phyloP scores from a whole-genome alignment of 2,797 vertebrate species.

The Enteromius argenteus region DNA sequence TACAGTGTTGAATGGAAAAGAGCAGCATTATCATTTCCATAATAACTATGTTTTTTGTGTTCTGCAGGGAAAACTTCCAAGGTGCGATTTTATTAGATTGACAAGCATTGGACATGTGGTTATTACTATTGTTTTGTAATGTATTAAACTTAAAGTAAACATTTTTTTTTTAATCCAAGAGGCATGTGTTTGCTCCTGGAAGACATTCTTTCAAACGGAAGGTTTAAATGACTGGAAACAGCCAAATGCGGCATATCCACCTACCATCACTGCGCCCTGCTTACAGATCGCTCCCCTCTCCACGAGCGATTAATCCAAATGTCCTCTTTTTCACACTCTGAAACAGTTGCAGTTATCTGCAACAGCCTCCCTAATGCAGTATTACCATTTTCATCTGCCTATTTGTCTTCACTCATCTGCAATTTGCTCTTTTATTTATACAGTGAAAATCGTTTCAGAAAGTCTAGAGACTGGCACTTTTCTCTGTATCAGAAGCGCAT shows the following conservation, averaged over 20 bases:
- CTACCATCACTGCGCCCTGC: slow-evolving; percentile 8
- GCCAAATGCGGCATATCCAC: slow-evolving; percentile 38
- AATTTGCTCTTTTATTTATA: slow-evolving; percentile 48
- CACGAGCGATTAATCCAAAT: slow-evolving; percentile 48
- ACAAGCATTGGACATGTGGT: neutral
- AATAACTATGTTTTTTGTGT: neutral
- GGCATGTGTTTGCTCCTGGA: neutral
- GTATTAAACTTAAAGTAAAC: neutral
- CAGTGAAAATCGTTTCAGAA: slow-evolving; percentile 28
- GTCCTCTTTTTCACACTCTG: slow-evolving; percentile 31
- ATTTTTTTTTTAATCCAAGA: neutral
- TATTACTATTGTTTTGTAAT: neutral
- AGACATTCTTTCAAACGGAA: slow-evolving; percentile 3
- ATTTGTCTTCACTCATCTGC: slow-evolving; percentile 43
- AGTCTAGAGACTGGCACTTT: slow-evolving; percentile 23
- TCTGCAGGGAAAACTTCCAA: neutral
- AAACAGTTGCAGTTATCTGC: slow-evolving; percentile 24
- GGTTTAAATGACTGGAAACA: slow-evolving; percentile 25
- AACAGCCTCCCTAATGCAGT: slow-evolving; percentile 31
- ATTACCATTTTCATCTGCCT: slow-evolving; percentile 41
- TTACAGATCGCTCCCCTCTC: slow-evolving; percentile 9
- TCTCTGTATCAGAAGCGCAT: slow-evolving; percentile 23
- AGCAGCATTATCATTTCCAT: neutral
- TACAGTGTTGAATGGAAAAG: neutral
- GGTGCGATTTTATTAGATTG: neutral